Conservation (phyloP, 2,888 invertebrate genomes). For the Pediacus dermestoides region DNA sequence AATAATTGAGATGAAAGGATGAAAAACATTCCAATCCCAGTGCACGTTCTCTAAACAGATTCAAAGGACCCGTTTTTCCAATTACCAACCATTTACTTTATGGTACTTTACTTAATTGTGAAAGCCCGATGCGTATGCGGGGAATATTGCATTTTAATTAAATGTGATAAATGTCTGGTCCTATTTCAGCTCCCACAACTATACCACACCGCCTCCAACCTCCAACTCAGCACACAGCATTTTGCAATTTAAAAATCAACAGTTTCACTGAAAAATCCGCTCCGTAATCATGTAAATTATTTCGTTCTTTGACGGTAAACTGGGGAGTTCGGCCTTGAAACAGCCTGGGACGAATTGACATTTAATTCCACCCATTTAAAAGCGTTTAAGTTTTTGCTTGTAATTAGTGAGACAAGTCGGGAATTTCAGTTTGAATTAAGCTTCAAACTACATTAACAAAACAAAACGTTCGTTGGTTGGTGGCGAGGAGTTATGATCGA, state of each 20-base stretch:
- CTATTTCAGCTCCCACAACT: no score
- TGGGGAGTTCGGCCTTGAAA: no score
- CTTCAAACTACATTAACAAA: no score
- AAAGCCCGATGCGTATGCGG: constrained; percentile 39
- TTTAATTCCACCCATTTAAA: constrained; percentile 30
- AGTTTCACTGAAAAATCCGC: no score
- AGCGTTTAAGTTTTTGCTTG: constrained; percentile 25
- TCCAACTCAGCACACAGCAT: no score
- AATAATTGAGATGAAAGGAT: constrained; percentile 1
- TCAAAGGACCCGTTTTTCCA: constrained; percentile 43
- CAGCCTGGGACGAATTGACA: constrained; percentile 26
- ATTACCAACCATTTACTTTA: constrained; percentile 39
- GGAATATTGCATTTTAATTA: constrained; percentile 44
- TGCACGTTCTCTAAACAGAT: constrained; percentile 27
- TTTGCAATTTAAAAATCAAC: no score
- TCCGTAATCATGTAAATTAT: no score
- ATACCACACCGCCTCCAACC: no score
- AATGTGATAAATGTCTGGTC: constrained; percentile 36
- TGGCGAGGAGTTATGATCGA: no score
- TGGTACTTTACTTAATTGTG: constrained; percentile 44
- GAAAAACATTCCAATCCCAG: constrained; percentile 1
- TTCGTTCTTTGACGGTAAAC: no score
- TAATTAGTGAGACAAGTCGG: constrained; percentile 25
- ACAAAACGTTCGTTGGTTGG: no score
- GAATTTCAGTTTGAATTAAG: no score